These are phyloP conservation scores for Rattus rattus DNA, from an alignment of 2,113 vertebrate species.

Conservation along the genomic window DNA sequence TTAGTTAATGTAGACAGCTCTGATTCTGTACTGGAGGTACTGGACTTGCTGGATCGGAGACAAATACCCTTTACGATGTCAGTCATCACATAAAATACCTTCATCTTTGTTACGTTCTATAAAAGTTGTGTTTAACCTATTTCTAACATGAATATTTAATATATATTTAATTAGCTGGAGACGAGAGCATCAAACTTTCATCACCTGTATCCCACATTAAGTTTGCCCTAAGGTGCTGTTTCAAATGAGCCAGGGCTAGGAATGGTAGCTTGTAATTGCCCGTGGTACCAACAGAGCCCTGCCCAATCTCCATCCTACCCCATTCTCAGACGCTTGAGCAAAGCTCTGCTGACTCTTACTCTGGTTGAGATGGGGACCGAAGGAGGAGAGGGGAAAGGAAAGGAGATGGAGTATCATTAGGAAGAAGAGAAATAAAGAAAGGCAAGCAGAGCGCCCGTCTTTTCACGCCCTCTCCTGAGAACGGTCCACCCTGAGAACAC, in stretches of 20 bases:
- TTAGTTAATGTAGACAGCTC: neutral
- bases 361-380: neutral
- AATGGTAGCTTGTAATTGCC: conserved; percentile 69
- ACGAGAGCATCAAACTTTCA: neutral
- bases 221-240: neutral
- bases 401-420: neutral
- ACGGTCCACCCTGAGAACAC: conserved; percentile 6
- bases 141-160: neutral
- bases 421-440: neutral
- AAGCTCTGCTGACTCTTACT: neutral
- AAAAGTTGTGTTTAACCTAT: conserved; percentile 23
- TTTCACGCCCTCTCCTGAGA: neutral
- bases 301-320: accelerated
- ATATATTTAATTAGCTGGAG: neutral
- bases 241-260: conserved; percentile 25
- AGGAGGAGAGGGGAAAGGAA: neutral
- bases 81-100: neutral
- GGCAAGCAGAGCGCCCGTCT: neutral
- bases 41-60: neutral
- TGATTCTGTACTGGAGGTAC: neutral
- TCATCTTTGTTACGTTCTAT: neutral
- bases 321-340: neutral
- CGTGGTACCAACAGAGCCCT: conserved; percentile 63
- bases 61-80: neutral
- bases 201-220: conserved; percentile 31